These are phyloP conservation scores for Fulica atra DNA, from an alignment of 2,113 vertebrate species.

Conservation along the genomic window DNA sequence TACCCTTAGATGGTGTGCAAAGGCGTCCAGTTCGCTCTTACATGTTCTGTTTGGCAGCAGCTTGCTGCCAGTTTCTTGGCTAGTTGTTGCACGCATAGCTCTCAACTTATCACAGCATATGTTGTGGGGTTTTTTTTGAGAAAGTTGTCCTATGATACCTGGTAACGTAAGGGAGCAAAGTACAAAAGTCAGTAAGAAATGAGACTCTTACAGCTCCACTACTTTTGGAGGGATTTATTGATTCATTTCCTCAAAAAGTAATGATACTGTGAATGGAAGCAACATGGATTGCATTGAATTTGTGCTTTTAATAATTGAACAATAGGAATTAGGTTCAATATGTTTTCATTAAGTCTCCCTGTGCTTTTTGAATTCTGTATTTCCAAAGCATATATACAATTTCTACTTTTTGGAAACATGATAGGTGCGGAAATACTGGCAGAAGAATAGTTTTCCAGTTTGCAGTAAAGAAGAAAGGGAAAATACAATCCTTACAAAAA, in stretches of 20 bases:
- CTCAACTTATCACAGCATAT: neutral
- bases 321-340: neutral
- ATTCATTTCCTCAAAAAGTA: neutral
- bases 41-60: neutral
- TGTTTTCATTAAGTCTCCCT: neutral
- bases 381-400: neutral
- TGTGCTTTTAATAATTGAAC: neutral
- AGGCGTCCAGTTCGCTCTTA: neutral
- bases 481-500: neutral
- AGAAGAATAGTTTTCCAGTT: neutral
- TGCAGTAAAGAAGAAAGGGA: neutral
- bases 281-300: neutral
- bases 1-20: neutral
- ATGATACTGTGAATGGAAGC: neutral
- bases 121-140: neutral
- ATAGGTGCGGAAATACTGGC: neutral
- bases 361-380: neutral
- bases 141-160: neutral
- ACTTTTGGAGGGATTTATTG: neutral
- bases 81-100: neutral
- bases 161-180: neutral
- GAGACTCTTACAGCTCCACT: neutral
- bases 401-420: neutral
- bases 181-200: neutral
- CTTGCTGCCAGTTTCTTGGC: neutral